Percentiles rank a stretch among this genome's conserved stretches.
These are phyloP conservation scores for Pseudotriccus pelzelni DNA, from an alignment of 2,797 vertebrate genomes.

Conservation along the genomic window DNA sequence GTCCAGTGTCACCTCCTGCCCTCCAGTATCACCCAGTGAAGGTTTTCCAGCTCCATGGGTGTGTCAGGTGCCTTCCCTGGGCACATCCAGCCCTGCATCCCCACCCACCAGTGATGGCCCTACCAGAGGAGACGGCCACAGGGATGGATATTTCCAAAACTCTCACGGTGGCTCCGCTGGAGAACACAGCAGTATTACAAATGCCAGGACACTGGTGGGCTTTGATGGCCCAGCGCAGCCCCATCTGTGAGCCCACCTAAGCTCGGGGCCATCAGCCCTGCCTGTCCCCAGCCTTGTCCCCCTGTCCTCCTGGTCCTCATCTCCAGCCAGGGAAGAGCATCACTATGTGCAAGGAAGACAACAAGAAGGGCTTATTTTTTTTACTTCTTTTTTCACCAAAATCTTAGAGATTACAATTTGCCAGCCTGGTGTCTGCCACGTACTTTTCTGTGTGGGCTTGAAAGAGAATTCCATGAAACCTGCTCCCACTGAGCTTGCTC, in stretches of 20 bases:
- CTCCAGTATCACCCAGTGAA: background rate
- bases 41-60: background rate
- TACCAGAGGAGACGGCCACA: background rate
- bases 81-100: background rate
- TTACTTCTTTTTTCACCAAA: background rate
- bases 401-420: background rate
- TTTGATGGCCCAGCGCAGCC: background rate
- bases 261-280: background rate
- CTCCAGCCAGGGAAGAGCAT: background rate
- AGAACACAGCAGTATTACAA: background rate
- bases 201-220: background rate
- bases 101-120: accelerated
- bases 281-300: background rate
- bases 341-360: background rate
- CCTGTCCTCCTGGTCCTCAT: background rate
- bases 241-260: background rate
- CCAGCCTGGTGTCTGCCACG: background rate
- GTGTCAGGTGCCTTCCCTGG: accelerated
- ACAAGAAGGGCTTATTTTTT: background rate
- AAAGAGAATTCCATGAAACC: accelerated
- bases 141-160: background rate
- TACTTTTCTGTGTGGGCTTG: background rate
- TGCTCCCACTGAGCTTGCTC: background rate
- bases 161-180: accelerated
- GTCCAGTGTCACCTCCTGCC: background rate